These are phyloP conservation scores for Somateria mollissima DNA, from an alignment of 2,797 vertebrate genomes.

Conservation along the genomic window DNA sequence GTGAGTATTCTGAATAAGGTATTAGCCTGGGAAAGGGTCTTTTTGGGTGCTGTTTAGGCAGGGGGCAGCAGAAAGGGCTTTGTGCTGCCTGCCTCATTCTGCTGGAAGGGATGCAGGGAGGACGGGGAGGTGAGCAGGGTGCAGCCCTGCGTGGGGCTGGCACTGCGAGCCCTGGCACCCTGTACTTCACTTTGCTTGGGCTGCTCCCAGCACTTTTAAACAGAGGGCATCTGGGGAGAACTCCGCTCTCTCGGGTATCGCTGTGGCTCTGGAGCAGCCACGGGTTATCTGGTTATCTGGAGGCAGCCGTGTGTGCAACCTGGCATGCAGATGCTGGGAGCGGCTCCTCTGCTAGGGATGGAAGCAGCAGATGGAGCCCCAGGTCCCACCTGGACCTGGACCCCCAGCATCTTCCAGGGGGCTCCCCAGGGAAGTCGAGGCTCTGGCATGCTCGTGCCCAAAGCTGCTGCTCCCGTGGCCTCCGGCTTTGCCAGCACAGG, in stretches of 20 bases:
- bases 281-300: not conserved
- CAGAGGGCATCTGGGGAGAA: not conserved
- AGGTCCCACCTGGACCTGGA: not conserved
- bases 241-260: accelerated
- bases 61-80: not conserved
- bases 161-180: not conserved
- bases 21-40: not conserved
- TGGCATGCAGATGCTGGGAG: not conserved
- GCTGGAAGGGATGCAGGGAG: not conserved
- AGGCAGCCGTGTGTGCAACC: not conserved
- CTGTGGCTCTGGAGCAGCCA: accelerated
- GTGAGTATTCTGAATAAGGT: not conserved
- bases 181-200: accelerated
- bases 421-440: not conserved
- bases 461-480: not conserved
- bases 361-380: not conserved
- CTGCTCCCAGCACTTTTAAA: not conserved
- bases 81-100: not conserved
- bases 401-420: not conserved
- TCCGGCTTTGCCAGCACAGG: not conserved
- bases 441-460: accelerated
- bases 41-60: not conserved
- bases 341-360: accelerated
- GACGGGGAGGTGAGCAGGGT: accelerated
- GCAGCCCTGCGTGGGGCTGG: accelerated